Base-by-base conservation (phyloP, 2,113 vertebrate species). In the Loxodonta africana region DNA sequence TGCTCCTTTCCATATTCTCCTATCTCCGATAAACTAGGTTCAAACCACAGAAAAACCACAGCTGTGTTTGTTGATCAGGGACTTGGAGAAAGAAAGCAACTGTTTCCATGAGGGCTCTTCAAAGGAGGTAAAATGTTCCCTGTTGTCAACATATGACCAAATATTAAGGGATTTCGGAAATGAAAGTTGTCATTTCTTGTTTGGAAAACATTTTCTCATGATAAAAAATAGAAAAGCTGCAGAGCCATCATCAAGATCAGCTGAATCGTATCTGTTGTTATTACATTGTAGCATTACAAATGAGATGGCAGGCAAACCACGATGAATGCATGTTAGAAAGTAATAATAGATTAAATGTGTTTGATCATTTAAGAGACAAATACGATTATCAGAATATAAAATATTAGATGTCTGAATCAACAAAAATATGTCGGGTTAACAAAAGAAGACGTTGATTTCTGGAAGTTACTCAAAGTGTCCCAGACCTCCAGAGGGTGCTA, bases 401-500 rank as follows among this genome's bases (percentile, higher is more conserved):
- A 97, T 97, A 98, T 97, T 95, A 97, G 90, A 96, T 78, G 88
- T 97, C 88, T 44, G 96, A 95, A 53, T 95, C 92, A 96, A 98
- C 95, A 97, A 96, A 98, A 97, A 90, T 74, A 92, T 80, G 30
- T 71, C 67, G 53, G 30, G 51, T 95, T 97, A 97, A 98, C 95
- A 95, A 97, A 97, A 96, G 97, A 92, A 74, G 95, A 97, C 95
- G 90, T 74, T 93, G 92, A 97, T 97, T 98, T 97, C 95, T 97
- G 74, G 77, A 94, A 97, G 76, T 96, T 96, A 95, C 88, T 23
- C 85, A 83, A 83, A 94, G 73, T 78, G 76, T 97, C 95, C 44
- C 53, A 94, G 95, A 48, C 98, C 98, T 98, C 98, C 96, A 98
- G 98, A 98, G 98, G 98, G 98, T 67, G 98, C 98, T 98, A 82